Evolutionary conservation across 2,888 invertebrate species (phyloP), one percentile per base, ranked within the genome.

Genomic region (Ichneumoninae sp.): DNA sequence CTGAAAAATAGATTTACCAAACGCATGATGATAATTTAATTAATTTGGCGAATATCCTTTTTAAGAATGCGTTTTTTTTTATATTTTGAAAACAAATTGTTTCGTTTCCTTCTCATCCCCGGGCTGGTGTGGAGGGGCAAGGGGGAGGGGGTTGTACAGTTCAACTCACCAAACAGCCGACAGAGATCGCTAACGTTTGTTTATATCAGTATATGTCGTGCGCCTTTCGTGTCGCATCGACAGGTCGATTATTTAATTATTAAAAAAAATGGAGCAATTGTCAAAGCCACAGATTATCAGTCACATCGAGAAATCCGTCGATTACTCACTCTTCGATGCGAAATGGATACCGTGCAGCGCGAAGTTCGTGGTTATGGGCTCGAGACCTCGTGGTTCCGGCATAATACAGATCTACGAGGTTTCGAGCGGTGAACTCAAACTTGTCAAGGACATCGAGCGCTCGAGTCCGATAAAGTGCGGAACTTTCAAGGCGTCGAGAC

Each of bases 321-420:
- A 97, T 91, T 98, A 97, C 93, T 97, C 98, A 0, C 94, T 98
- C 33, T 98, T 97, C 93, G 99, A 99, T 91, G 96, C 97, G n/a
- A 98, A 97, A 94, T 99, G 99, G 99, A 96, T 99, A 90, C 99
- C 99, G 0, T 97, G 97, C 91, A 98, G 98, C 3, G 97, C 99
- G 0, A 98, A 98, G 94, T 98, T 99, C 94, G 96, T 98, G 84
- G 96, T 97, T 62, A 94, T 99, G 77, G 99, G 99, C 10, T 97
- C 96, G 19, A 95, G 97, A 92, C 96, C 98, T 0, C 96, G 96
- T 90, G 98, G 98, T 66, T 96, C 96, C 72, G 99, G 99, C 0
- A 96, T 97, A 33, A 94, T 98, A 80, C 97, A 98, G 94, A 95
- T 97, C 19, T 98, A 96, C 91, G 97, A 97, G 92, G 94, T 98